Evolutionary conservation across 2,888 invertebrate species (phyloP).

Genomic region (Oegoconia quadripuncta): DNA sequence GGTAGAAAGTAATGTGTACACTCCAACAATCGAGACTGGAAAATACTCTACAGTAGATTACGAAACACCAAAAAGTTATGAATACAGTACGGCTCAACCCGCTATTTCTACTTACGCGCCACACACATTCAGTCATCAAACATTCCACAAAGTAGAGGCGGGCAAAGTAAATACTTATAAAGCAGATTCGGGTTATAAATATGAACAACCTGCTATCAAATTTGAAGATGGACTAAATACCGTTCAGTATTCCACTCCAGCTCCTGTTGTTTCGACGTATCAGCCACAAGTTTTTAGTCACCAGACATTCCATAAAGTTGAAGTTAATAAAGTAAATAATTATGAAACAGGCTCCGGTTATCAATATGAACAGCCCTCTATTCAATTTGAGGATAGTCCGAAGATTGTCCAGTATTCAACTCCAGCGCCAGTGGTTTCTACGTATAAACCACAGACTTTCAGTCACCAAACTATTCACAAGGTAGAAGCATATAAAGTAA

Average conservation of each 20-base stretch:
- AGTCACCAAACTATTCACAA: conserved; percentile 58
- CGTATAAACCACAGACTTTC: conserved; percentile 43
- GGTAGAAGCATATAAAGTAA: conserved; percentile 41
- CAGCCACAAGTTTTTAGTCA: conserved; percentile 56
- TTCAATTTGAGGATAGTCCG: conserved; percentile 48
- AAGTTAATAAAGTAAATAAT: conserved; percentile 43
- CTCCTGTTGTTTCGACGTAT: conserved; percentile 46
- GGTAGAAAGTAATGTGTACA: conserved; percentile 40
- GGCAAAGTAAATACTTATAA: conserved; percentile 41
- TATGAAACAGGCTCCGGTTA: conserved; percentile 38
- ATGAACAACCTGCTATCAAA: conserved; percentile 36
- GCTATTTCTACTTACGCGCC: conserved; percentile 48
- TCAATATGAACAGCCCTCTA: conserved; percentile 37
- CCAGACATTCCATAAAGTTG: conserved; percentile 55
- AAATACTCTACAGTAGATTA: no score
- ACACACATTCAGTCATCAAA: conserved; percentile 51
- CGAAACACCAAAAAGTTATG: conserved; percentile 33
- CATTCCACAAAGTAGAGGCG: conserved; percentile 47
- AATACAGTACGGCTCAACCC: conserved; percentile 25
- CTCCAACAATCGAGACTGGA: conserved; percentile 34
- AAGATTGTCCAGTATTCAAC: conserved; percentile 54
- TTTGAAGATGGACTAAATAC: conserved; percentile 52
- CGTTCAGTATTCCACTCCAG: conserved; percentile 41
- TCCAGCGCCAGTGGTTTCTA: conserved; percentile 42
- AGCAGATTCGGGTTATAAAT: conserved; percentile 40